Evolutionary conservation across 2,113 vertebrate species (phyloP), one percentile per base, ranked within the genome.

Genomic region (Ptychochromis oligacanthus): DNA sequence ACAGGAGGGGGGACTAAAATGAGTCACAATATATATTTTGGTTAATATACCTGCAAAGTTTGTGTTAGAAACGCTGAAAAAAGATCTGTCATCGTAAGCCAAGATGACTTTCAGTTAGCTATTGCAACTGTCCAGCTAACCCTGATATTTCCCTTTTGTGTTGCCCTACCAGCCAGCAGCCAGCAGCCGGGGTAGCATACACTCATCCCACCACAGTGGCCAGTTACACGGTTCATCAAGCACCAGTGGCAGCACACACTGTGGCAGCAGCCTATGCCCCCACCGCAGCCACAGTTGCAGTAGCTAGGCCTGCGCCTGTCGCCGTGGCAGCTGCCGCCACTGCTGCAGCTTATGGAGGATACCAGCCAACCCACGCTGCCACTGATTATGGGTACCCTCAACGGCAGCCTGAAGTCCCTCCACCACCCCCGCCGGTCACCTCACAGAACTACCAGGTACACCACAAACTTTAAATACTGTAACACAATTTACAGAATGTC

Each of bases 121-220:
- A 2, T 15, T 17, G 15, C 2, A 3, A 18, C 49, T 18, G 17
- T n/a, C 18, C 6, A 61, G 15, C n/a, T 85, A 20, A 77, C 40
- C 10, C 75, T 75, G 52, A 31, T 56, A 4, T 28, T 58, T 70
- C 36, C 28, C 40, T 15, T n/a, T 26, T 60, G 7, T 90, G 88
- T 81, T 43, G 91, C 75, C 70, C 14, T 55, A 91, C 6, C 46
- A 93, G 93, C 95, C 98, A 99, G 95, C 98, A 99, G 96, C 98
- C 97, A 83, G 90, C 96, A 81, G 97, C 97, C 62, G 98, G 98
- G 95, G 97, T 99, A 92, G 97, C 97, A 22, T 99, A 99, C 94
- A 99, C 98, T 62, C 98, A 99, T 94, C 98, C 98, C 80, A 98
- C 98, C 67, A 99, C 98, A 40, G 98, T 99, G 94, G 98, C 98